Conservation (phyloP, 1,140 invertebrate genomes). For the Zaprionus camerounensis region DNA sequence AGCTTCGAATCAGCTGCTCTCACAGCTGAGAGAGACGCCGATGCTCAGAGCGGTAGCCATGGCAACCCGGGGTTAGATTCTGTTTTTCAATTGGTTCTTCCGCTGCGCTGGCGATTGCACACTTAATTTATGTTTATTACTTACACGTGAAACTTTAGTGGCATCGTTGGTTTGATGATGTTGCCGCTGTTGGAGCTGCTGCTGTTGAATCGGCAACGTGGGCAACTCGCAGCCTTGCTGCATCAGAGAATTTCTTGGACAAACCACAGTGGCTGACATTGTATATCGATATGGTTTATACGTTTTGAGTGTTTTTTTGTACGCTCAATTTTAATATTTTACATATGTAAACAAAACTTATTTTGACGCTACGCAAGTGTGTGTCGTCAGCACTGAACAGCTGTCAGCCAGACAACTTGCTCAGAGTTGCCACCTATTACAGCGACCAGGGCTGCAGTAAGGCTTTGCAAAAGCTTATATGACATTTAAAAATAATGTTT, state of each 20-base stretch:
- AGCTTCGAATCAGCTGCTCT: constrained; percentile 26
- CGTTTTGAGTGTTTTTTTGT: constrained; percentile 7
- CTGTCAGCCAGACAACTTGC: constrained; percentile 4
- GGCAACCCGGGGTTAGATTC: not conserved
- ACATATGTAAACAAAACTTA: constrained; percentile 13
- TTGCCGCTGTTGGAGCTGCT: constrained; percentile 25
- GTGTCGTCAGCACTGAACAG: constrained; percentile 13
- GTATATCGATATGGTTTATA: not conserved
- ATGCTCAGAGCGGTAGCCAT: not conserved
- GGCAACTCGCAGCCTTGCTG: constrained; percentile 10
- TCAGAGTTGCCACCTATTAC: constrained; percentile 16
- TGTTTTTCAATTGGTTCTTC: not conserved
- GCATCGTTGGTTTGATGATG: constrained; percentile 10
- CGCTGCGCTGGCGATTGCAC: not conserved
- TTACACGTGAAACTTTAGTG: not conserved
- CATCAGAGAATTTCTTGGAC: not conserved
- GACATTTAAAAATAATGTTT: not conserved
- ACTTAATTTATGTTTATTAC: constrained; percentile 4
- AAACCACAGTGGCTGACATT: constrained; percentile 12
- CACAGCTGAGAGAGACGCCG: not conserved
- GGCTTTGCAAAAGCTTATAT: not conserved
- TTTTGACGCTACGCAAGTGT: not conserved
- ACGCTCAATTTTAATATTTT: not conserved
- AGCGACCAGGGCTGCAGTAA: constrained; percentile 21
- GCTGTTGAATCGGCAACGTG: constrained; percentile 16